Conservation (phyloP, 2,113 vertebrate genomes). For the Nycticebus coucang region DNA sequence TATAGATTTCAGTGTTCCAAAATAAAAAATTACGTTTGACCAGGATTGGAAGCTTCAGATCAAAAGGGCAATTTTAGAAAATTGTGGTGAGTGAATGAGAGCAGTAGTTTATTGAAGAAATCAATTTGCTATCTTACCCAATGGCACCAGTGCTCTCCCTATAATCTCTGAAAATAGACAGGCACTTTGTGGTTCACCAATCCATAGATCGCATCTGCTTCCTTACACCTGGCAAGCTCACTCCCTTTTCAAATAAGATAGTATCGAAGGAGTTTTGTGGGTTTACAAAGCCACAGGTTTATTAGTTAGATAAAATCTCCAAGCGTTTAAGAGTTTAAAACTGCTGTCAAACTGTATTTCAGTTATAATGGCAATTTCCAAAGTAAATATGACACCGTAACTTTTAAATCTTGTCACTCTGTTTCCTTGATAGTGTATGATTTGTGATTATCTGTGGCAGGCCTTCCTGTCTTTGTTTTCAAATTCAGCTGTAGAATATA, state of each 20-base stretch:
- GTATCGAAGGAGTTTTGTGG: constrained; percentile 63
- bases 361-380: constrained; percentile 68
- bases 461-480: constrained; percentile 64
- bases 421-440: constrained; percentile 63
- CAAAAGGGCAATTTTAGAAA: constrained; percentile 80
- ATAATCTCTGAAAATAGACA: constrained; percentile 77
- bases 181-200: constrained; percentile 70
- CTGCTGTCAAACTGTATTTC: constrained; percentile 66
- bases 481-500: constrained; percentile 14
- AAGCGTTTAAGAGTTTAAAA: constrained; percentile 37
- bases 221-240: constrained; percentile 70
- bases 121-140: constrained; percentile 79
- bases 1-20: constrained; percentile 67
- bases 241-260: constrained; percentile 70
- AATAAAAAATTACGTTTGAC: constrained; percentile 64
- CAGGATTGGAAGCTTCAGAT: constrained; percentile 73
- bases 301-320: constrained; percentile 75
- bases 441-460: not conserved
- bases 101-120: constrained; percentile 77
- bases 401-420: constrained; percentile 62
- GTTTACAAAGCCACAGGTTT: constrained; percentile 74
- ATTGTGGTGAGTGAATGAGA: constrained; percentile 74
- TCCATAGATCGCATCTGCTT: constrained; percentile 66
- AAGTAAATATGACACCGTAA: constrained; percentile 67
- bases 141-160: constrained; percentile 59